Percentiles rank a stretch among this genome's conserved stretches.
Evolutionary conservation across 1,140 invertebrate species (phyloP).

Genomic region (Tenebrio molitor): DNA sequence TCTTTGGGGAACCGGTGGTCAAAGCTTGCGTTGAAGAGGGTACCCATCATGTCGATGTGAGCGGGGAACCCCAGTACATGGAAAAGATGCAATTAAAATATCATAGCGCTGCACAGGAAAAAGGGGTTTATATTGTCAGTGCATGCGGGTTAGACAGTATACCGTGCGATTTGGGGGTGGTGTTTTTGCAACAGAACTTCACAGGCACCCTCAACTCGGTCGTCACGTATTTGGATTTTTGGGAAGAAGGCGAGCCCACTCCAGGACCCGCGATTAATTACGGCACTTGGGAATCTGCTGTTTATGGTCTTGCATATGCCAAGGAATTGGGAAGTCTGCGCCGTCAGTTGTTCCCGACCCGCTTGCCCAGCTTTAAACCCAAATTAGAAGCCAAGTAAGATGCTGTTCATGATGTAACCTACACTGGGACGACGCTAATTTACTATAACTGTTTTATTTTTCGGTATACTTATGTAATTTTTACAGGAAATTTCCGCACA

Average conservation of each 20-base stretch:
- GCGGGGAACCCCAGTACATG: constrained; percentile 90
- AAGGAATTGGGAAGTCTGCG: constrained; percentile 76
- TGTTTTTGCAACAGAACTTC: constrained; percentile 82
- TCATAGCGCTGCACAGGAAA: constrained; percentile 81
- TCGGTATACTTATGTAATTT: no score
- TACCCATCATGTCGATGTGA: constrained; percentile 92
- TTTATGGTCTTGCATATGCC: constrained; percentile 78
- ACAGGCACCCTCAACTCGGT: constrained; percentile 81
- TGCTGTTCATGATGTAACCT: no score
- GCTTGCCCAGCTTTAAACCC: constrained; percentile 75
- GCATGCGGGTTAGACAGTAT: constrained; percentile 94
- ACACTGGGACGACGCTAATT: no score
- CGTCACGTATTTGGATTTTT: constrained; percentile 76
- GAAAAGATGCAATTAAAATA: constrained; percentile 89
- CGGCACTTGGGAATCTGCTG: constrained; percentile 86
- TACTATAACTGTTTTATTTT: no score
- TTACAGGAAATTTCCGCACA: constrained; percentile 75
- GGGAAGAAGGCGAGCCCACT: constrained; percentile 60
- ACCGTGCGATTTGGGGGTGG: constrained; percentile 87
- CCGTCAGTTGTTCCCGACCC: constrained; percentile 75
- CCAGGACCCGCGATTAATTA: constrained; percentile 72
- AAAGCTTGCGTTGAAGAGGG: constrained; percentile 86
- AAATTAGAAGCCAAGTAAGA: constrained; percentile 70
- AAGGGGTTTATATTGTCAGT: constrained; percentile 85
- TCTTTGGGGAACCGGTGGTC: constrained; percentile 93